Percentiles rank a stretch among this genome's conserved stretches.
Evolutionary conservation across 2,888 invertebrate species (phyloP).

Genomic region (Drosophila atroscutellata): DNA sequence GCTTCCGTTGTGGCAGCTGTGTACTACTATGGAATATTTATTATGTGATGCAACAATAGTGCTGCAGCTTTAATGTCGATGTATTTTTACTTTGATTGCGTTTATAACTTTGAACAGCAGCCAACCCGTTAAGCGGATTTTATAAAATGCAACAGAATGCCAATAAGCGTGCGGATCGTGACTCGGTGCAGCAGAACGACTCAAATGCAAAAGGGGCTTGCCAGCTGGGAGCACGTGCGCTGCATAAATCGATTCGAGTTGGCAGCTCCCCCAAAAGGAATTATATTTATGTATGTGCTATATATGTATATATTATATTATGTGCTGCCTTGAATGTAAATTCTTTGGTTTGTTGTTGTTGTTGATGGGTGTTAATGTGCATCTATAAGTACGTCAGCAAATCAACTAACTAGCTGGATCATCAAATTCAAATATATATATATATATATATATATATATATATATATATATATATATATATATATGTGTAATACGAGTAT

Average conservation of each 20-base stretch:
- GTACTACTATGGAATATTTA: background rate
- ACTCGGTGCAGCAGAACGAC: constrained; percentile 36
- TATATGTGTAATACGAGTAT: constrained; percentile 5
- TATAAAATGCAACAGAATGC: constrained; percentile 79
- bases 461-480: constrained; percentile 7
- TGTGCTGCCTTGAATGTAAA: constrained; percentile 63
- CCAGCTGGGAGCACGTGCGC: constrained; percentile 42
- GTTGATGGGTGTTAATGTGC: constrained; percentile 58
- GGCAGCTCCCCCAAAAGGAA: constrained; percentile 32
- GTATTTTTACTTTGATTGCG: constrained; percentile 65
- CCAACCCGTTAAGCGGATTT: constrained; percentile 74
- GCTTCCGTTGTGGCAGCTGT: constrained; percentile 6
- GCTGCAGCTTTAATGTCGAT: constrained; percentile 57
- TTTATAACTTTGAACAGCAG: constrained; percentile 34
- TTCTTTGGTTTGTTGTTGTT: constrained; percentile 19
- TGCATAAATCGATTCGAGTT: constrained; percentile 54
- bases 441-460: constrained; percentile 1
- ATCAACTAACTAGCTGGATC: constrained; percentile 65
- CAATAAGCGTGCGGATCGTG: constrained; percentile 64
- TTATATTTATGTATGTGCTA: constrained; percentile 60
- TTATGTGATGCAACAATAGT: constrained; percentile 21
- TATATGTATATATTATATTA: constrained; percentile 62
- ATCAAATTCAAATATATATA: constrained; percentile 37
- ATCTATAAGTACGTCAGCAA: constrained; percentile 37
- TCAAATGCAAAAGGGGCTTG: constrained; percentile 27